Conservation (phyloP, 2,113 vertebrate genomes). For the Stegastes partitus region DNA sequence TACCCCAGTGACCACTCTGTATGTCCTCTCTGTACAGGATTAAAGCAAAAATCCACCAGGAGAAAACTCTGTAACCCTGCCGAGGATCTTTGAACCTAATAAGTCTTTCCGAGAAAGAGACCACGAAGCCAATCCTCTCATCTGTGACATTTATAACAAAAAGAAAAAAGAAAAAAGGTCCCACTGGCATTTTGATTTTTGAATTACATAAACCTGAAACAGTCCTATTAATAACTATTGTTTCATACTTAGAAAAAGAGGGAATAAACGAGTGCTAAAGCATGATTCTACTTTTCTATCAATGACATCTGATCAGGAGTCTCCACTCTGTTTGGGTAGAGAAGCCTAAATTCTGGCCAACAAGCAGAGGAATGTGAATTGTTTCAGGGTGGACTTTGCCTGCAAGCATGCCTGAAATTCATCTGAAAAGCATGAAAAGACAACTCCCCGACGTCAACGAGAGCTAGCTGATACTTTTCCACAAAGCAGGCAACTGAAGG, state of each 20-base stretch:
- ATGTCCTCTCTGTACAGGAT: conserved; percentile 54
- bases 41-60: conserved; percentile 49
- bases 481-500: not conserved
- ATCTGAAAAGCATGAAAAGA: conserved; percentile 13
- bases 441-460: conserved; percentile 9
- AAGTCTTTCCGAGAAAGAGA: conserved; percentile 5
- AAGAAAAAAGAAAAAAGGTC: not conserved
- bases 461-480: conserved; percentile 14
- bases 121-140: not conserved
- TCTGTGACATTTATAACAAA: not conserved
- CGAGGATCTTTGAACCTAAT: conserved; percentile 14
- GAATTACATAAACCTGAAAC: not conserved
- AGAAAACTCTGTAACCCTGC: conserved; percentile 9
- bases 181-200: not conserved
- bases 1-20: conserved; percentile 62
- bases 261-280: not conserved
- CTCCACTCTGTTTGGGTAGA: conserved; percentile 16
- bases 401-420: conserved; percentile 14
- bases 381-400: conserved; percentile 34
- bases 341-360: conserved; percentile 22
- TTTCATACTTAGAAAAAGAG: not conserved
- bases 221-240: not conserved
- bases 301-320: conserved; percentile 13
- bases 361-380: conserved; percentile 37
- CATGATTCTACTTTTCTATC: not conserved